These are phyloP conservation scores for Chaenogobius annularis DNA, from an alignment of 2,113 vertebrate genomes.

Conservation along the genomic window DNA sequence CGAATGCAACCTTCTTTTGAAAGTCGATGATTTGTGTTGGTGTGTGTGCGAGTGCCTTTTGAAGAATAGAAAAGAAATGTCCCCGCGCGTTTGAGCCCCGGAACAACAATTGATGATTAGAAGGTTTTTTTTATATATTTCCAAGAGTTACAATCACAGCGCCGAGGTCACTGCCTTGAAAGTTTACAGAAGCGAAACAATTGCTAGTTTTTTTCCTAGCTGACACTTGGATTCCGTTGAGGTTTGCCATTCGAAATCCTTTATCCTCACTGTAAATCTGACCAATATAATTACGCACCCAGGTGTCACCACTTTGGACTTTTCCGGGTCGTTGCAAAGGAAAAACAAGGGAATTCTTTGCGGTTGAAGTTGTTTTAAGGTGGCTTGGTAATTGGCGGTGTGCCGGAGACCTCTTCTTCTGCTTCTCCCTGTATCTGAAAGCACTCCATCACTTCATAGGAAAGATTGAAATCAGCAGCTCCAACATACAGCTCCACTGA, in stretches of 20 bases:
- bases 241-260: constrained; percentile 58
- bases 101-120: constrained; percentile 73
- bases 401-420: constrained; percentile 58
- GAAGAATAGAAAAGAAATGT: constrained; percentile 52
- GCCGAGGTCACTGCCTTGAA: constrained; percentile 66
- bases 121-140: constrained; percentile 63
- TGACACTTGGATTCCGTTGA: constrained; percentile 56
- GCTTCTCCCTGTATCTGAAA: constrained; percentile 60
- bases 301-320: constrained; percentile 1
- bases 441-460: constrained; percentile 68
- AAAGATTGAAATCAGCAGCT: constrained; percentile 82
- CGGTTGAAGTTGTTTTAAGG: constrained; percentile 68
- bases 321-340: neutral
- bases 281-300: constrained; percentile 32
- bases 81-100: constrained; percentile 59
- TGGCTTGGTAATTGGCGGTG: constrained; percentile 71
- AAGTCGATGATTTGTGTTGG: constrained; percentile 34
- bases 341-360: constrained; percentile 22
- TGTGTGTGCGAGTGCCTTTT: constrained; percentile 49
- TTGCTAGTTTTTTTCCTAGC: constrained; percentile 36
- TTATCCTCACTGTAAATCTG: constrained; percentile 56
- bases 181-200: constrained; percentile 62
- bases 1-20: constrained; percentile 53
- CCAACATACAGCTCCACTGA: constrained; percentile 77
- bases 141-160: constrained; percentile 62